Evolutionary conservation across 2,797 vertebrate species (phyloP), one percentile per base, ranked within the genome.

Genomic region (Bucorvus abyssinicus): DNA sequence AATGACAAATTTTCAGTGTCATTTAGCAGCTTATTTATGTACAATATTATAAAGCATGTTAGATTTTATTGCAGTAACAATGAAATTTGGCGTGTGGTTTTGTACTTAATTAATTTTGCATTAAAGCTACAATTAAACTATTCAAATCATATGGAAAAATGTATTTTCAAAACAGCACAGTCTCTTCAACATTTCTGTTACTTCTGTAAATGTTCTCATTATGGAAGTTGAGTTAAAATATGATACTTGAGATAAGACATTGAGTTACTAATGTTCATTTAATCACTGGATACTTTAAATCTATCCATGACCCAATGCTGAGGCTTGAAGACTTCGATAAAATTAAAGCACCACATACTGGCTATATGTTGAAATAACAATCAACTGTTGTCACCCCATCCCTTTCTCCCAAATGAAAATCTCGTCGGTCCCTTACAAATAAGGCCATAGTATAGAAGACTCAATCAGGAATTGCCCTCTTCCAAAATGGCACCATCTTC

Each of bases 371-470:
- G 40, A 80, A 92, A 56, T 26, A 83, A 76, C 23, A 61, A 45
- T 22, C 24, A 20, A 89, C 26, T 57, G 4, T 16, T 4, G 8
- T 42, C 0, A 0, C 5, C 8, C 17, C 1, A 2, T 60, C 14
- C 29, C 19, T 14, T 38, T 77, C n/a, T 65, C 15, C 19, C 7
- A 71, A 18, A 21, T 7, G 8, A n/a, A 93, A 77, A 87, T 57
- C 16, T 60, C 67, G 38, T 57, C 4, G 23, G 36, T 15, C 68
- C 30, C 68, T 74, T 53, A 85, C 50, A 88, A 85, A 77, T 38
- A 90, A 77, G 14, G 29, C 12, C 6, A 60, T 0, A 3, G 17
- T 15, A 91, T 2, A 81, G 87, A 71, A 88, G 91, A 74, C 14
- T 64, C 29, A 47, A 60, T 29, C n/a, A 86, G 53, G 45, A 95